These are phyloP conservation scores for Eidolon dupreanum DNA, from an alignment of 2,797 vertebrate species.

Conservation along the genomic window DNA sequence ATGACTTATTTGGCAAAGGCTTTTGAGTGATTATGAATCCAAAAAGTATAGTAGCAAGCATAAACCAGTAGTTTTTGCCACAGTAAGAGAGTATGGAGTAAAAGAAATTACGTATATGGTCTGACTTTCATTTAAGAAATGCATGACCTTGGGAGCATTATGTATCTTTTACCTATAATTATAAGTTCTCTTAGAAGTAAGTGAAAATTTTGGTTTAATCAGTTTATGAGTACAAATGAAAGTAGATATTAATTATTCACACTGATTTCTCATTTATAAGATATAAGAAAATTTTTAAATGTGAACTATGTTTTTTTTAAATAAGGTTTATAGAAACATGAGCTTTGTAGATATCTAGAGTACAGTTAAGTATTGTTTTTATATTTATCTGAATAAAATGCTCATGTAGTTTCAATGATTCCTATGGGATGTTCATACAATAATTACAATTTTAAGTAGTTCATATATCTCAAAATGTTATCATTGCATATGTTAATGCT, in stretches of 20 bases:
- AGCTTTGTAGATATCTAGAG: neutral
- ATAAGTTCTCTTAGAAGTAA: neutral
- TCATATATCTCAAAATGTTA: slow-evolving; percentile 82
- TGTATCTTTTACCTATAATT: neutral
- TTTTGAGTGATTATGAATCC: neutral
- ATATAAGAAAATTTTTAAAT: slow-evolving; percentile 23
- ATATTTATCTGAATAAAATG: slow-evolving; percentile 60
- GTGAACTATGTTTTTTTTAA: slow-evolving; percentile 44
- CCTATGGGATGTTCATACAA: slow-evolving; percentile 37
- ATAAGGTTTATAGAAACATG: neutral
- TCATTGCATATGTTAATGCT: slow-evolving; percentile 83
- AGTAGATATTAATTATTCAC: slow-evolving; percentile 45
- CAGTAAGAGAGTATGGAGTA: neutral
- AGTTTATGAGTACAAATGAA: slow-evolving; percentile 25
- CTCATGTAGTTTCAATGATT: neutral
- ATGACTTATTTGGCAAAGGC: neutral
- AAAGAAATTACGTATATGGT: neutral
- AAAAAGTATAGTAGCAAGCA: neutral
- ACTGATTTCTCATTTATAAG: slow-evolving; percentile 37
- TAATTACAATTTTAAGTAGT: slow-evolving; percentile 79
- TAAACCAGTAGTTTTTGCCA: neutral
- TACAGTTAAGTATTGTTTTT: slow-evolving; percentile 48
- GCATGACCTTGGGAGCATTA: neutral
- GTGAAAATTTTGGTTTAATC: slow-evolving; percentile 48
- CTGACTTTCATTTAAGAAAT: neutral